Percentiles rank a stretch among this genome's conserved stretches.
Conservation (phyloP, 2,113 vertebrate species). For the Phyllostomus hastatus region DNA sequence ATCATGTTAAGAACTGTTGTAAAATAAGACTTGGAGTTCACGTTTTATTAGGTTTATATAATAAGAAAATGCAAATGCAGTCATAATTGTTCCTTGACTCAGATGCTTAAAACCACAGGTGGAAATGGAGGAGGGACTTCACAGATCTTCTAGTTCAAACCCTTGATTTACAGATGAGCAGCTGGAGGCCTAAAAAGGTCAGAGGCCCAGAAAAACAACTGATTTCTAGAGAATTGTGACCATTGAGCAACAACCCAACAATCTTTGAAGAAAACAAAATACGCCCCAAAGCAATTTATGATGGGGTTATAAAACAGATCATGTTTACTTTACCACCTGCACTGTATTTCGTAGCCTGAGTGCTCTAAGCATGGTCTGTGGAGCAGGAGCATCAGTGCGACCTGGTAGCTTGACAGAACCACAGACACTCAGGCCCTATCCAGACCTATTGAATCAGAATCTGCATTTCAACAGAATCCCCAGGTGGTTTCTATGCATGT, state of each 20-base stretch:
- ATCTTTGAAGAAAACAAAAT: not conserved
- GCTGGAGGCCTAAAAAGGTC: not conserved
- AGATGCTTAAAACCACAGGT: slow-evolving; percentile 14
- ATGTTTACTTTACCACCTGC: not conserved
- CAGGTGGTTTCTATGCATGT: not conserved
- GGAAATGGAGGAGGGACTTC: slow-evolving; percentile 5
- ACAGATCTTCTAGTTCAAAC: not conserved
- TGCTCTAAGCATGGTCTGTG: not conserved
- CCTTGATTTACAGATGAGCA: not conserved
- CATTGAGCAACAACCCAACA: not conserved
- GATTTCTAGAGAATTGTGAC: not conserved
- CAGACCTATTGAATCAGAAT: not conserved
- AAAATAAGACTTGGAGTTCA: slow-evolving; percentile 5
- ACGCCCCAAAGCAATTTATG: slow-evolving; percentile 22
- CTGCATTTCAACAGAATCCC: not conserved
- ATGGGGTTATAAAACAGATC: not conserved
- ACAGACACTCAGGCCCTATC: not conserved
- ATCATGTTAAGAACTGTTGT: slow-evolving; percentile 19
- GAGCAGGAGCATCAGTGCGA: not conserved
- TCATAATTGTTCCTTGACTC: slow-evolving; percentile 1
- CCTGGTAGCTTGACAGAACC: not conserved
- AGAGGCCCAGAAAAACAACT: slow-evolving; percentile 44
- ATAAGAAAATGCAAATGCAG: slow-evolving; percentile 39
- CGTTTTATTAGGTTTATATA: slow-evolving; percentile 44
- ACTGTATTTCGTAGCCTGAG: not conserved